Conservation (phyloP, 2,797 vertebrate species). For the Champsocephalus gunnari region DNA sequence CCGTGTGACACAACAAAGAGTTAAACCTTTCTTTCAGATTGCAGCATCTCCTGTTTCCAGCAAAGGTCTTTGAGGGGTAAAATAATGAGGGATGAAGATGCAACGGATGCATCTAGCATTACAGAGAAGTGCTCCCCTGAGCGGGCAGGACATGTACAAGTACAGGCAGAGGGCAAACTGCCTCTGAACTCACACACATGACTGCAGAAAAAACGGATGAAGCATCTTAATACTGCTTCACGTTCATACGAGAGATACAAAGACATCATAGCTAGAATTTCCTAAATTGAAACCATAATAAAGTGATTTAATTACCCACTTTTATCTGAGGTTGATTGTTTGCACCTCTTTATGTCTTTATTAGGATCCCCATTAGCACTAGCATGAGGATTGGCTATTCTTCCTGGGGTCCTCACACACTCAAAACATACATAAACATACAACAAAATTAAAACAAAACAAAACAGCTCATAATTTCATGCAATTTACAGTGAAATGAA, state of each 20-base stretch:
- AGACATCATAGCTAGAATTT: constrained; percentile 16
- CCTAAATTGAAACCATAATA: neutral
- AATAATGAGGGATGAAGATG: constrained; percentile 86
- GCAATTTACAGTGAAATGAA: too few relatives aligned
- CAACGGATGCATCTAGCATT: constrained; percentile 88
- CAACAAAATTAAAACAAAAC: too few relatives aligned
- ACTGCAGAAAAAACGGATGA: constrained; percentile 56
- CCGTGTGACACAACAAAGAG: constrained; percentile 70
- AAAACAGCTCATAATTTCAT: too few relatives aligned
- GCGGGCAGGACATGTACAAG: constrained; percentile 72
- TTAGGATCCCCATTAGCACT: too few relatives aligned
- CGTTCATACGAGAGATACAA: constrained; percentile 28
- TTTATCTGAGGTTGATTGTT: neutral
- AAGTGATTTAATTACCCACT: neutral
- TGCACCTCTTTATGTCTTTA: neutral
- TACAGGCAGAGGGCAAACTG: constrained; percentile 79
- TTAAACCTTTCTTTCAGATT: constrained; percentile 65
- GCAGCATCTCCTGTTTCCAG: constrained; percentile 72
- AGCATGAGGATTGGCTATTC: too few relatives aligned
- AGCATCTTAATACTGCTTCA: constrained; percentile 19
- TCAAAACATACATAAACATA: too few relatives aligned
- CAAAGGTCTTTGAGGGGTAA: constrained; percentile 81
- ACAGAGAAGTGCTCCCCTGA: constrained; percentile 85
- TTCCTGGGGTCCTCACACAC: too few relatives aligned
- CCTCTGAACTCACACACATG: constrained; percentile 53